These are phyloP conservation scores for Caenorhabditis panamensis DNA, from an alignment of 2,888 invertebrate genomes.

Conservation along the genomic window DNA sequence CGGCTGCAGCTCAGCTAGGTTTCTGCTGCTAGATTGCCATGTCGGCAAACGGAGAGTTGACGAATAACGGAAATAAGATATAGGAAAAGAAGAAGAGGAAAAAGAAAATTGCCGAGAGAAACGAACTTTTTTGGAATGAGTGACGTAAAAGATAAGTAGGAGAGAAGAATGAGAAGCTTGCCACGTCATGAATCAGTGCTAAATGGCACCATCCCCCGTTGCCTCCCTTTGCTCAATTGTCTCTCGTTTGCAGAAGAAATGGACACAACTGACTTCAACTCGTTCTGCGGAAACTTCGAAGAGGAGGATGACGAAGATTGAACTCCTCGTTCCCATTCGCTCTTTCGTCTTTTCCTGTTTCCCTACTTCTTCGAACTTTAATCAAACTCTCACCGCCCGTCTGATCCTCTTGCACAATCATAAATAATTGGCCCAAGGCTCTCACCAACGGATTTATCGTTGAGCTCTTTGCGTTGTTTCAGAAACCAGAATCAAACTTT, in stretches of 20 bases:
- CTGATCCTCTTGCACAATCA: constrained; percentile 19
- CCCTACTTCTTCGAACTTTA: neutral
- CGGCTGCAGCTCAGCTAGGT: constrained; percentile 1
- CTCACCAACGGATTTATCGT: neutral
- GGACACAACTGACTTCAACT: constrained; percentile 59
- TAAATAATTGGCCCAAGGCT: constrained; percentile 27
- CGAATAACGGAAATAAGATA: too few species aligned
- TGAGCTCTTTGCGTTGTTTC: neutral
- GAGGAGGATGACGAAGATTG: constrained; percentile 63
- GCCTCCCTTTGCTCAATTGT: constrained; percentile 7
- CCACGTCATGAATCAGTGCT: constrained; percentile 55
- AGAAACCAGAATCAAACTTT: neutral
- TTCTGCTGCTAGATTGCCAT: neutral
- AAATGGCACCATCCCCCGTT: constrained; percentile 15
- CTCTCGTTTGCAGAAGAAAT: constrained; percentile 57
- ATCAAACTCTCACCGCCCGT: constrained; percentile 13
- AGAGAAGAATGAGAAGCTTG: constrained; percentile 4
- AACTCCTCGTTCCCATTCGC: constrained; percentile 4
- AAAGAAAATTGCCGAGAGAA: neutral
- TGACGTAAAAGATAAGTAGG: neutral
- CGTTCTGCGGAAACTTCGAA: constrained; percentile 58
- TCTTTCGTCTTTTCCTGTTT: neutral
- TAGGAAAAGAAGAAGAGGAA: constrained; percentile 3
- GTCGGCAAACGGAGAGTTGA: too few species aligned
- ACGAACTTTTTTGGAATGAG: neutral